Evolutionary conservation across 2,888 invertebrate genomes (phyloP).

Genomic region (Drosophila picticornis): DNA sequence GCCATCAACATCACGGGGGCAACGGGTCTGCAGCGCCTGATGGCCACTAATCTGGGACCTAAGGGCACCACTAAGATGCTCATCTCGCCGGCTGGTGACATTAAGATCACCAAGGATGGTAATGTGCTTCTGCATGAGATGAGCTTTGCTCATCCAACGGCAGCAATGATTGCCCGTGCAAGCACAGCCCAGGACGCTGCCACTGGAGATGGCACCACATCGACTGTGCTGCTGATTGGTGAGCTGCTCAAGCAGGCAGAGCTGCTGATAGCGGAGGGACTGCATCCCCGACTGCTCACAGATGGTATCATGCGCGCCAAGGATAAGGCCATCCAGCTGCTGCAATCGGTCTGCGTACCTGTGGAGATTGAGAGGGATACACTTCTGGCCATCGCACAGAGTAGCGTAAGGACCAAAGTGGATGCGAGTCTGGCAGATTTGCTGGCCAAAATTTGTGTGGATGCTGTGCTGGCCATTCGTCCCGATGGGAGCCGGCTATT

Average conservation of each 20-base stretch:
- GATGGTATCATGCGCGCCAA: conserved; percentile 98
- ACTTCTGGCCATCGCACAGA: conserved; percentile 93
- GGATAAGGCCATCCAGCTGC: conserved; percentile 92
- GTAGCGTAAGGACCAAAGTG: conserved; percentile 96
- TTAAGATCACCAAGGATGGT: conserved; percentile 99
- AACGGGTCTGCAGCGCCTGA: conserved; percentile 98
- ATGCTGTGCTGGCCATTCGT: conserved; percentile 93
- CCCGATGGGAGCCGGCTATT: conserved; percentile 86
- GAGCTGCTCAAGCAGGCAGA: conserved; percentile 99
- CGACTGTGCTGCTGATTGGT: conserved; percentile 98
- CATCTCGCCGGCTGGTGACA: conserved; percentile 99
- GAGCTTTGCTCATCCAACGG: conserved; percentile 99
- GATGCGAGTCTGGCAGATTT: conserved; percentile 93
- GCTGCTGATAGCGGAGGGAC: conserved; percentile 95
- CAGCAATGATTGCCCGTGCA: conserved; percentile 97
- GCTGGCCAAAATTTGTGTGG: conserved; percentile 94
- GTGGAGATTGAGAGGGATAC: conserved; percentile 88
- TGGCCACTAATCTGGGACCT: conserved; percentile 99
- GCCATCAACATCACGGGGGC: conserved; percentile 99
- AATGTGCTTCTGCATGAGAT: conserved; percentile 99
- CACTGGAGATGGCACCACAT: conserved; percentile 99
- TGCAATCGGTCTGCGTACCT: conserved; percentile 93
- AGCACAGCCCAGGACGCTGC: conserved; percentile 99
- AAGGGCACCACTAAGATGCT: conserved; percentile 99
- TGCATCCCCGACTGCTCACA: conserved; percentile 94